Evolutionary conservation across 2,113 vertebrate species (phyloP), one percentile per base, ranked within the genome.

Genomic region (Lophius piscatorius): DNA sequence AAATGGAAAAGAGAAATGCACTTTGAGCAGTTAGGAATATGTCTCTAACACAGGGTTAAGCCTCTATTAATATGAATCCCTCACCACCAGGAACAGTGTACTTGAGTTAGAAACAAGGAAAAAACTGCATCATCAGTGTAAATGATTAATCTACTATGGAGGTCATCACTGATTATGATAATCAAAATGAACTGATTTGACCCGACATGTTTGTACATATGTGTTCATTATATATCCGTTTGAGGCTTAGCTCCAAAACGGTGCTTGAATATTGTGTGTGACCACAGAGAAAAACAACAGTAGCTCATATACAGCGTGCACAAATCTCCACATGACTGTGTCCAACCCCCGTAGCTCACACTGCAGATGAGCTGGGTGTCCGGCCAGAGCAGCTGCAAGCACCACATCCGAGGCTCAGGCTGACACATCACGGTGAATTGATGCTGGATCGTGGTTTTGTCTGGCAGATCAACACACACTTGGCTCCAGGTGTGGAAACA

Each of bases 71-170:
- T 36, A 41, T 49, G 21, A 60, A 28, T 70, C 67, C 47, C 35
- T 48, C 45, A 63, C 44, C 42, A 72, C 49, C 46, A 62, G 63
- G 74, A 78, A 82, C 81, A 77, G 78, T 78, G 81, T 63, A 60
- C 78, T 59, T 49, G 49, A 28, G 26, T 46, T 28, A n/a, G 6
- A 39, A 31, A 59, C 1, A 22, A 56, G 41, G 12, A 46, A 42
- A 44, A 31, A 26, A 52, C 57, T 58, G 39, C 24, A 60, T 63
- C 56, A 67, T 72, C 45, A 58, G 26, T 48, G 81, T 79, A 52
- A 88, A 81, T 87, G 73, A 90, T 79, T 89, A 80, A 82, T 76
- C 74, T 55, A 39, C 38, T 36, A 18, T 72, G 33, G 63, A 86
- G 85, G 80, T 81, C 83, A 62, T 50, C 62, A 59, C 74, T 67